Percentiles rank a stretch among this genome's conserved stretches.
Evolutionary conservation across 2,888 invertebrate genomes (phyloP).

Genomic region (Eristalinus sepulchralis): DNA sequence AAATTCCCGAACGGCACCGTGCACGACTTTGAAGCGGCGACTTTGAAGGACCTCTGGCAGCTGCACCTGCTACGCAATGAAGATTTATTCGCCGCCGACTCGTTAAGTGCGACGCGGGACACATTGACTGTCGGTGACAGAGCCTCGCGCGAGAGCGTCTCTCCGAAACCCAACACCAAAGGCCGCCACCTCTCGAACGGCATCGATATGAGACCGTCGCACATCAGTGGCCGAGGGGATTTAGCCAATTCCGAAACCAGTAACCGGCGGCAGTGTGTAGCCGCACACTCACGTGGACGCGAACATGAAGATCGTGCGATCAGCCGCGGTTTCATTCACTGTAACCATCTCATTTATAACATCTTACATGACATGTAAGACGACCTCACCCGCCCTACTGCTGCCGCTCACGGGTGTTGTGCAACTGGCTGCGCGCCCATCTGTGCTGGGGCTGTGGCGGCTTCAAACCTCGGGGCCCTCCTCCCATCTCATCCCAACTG

Average conservation of each 20-base stretch:
- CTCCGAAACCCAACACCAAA: background rate
- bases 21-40: background rate
- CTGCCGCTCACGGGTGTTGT: conserved; percentile 25
- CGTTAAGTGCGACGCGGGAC: background rate
- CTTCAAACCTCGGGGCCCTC: background rate
- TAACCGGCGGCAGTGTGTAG: background rate
- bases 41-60: background rate
- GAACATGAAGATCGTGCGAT: conserved; percentile 41
- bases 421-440: conserved; percentile 20
- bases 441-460: background rate
- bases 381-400: conserved; percentile 47
- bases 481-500: conserved; percentile 7
- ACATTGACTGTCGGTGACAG: background rate
- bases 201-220: background rate
- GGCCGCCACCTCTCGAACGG: background rate
- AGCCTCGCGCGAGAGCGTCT: background rate
- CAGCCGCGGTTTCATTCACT: conserved; percentile 16
- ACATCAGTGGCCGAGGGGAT: background rate
- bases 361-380: conserved; percentile 48
- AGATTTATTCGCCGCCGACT: background rate
- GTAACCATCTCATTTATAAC: conserved; percentile 48
- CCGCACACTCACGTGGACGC: conserved; percentile 1
- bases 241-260: background rate
- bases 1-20: background rate
- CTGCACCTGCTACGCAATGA: background rate